These are phyloP conservation scores for Nomada flava DNA, from an alignment of 2,888 invertebrate species.

Conservation along the genomic window DNA sequence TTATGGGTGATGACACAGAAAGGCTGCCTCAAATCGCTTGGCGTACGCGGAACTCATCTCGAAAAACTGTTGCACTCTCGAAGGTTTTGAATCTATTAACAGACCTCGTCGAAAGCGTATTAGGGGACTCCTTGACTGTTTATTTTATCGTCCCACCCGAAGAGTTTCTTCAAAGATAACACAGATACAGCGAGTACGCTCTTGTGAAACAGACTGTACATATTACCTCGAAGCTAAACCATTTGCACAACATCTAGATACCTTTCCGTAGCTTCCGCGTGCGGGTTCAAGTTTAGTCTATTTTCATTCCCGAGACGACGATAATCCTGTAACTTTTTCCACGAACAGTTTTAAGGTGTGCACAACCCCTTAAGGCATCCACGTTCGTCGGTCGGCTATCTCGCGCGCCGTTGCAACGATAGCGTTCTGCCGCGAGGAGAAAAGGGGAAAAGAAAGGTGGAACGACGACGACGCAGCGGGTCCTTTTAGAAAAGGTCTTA, in stretches of 20 bases:
- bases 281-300: slow-evolving; percentile 15
- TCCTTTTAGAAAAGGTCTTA: slow-evolving; percentile 58
- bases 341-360: slow-evolving; percentile 46
- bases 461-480: slow-evolving; percentile 23
- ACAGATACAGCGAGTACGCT: too few relatives aligned
- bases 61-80: too few relatives aligned
- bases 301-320: slow-evolving; percentile 38
- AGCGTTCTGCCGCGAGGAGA: slow-evolving; percentile 30
- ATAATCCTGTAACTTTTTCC: slow-evolving; percentile 49
- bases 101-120: too few relatives aligned
- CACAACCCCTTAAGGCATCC: slow-evolving; percentile 48
- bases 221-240: not conserved
- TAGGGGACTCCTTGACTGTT: too few relatives aligned
- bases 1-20: too few relatives aligned
- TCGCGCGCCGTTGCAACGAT: slow-evolving; percentile 41
- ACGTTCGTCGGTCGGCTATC: slow-evolving; percentile 51
- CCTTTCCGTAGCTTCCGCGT: not conserved
- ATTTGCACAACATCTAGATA: not conserved
- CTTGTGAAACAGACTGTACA: too few relatives aligned
- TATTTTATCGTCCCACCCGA: too few relatives aligned
- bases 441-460: slow-evolving; percentile 15
- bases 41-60: too few relatives aligned
- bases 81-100: too few relatives aligned
- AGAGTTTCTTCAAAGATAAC: too few relatives aligned
- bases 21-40: too few relatives aligned